These are phyloP conservation scores for Natrix natrix DNA, from an alignment of 2,797 vertebrate species.

Conservation along the genomic window DNA sequence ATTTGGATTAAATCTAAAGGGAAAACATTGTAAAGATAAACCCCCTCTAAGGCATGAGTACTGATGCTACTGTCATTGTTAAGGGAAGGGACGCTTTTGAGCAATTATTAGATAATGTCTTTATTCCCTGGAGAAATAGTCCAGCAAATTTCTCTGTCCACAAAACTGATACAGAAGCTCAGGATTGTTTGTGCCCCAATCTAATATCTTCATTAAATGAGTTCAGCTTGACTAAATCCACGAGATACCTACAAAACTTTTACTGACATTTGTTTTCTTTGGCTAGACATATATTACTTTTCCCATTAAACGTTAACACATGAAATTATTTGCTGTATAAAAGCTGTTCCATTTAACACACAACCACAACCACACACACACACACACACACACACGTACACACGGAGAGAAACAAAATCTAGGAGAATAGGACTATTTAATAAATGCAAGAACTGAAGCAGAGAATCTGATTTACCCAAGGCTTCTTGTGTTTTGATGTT, in stretches of 20 bases:
- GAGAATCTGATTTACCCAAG: not conserved
- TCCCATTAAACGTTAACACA: not conserved
- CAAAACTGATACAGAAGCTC: not conserved
- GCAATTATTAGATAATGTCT: not conserved
- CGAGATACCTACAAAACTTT: not conserved
- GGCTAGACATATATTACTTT: not conserved
- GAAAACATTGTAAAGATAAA: not conserved
- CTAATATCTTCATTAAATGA: not conserved
- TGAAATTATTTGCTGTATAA: not conserved
- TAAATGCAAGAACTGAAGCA: not conserved
- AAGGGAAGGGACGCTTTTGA: not conserved
- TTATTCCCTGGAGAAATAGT: not conserved
- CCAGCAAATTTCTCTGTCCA: not conserved
- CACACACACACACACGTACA: not conserved
- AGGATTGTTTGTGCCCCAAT: not conserved
- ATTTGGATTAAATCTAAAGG: not conserved
- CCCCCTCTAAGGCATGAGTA: not conserved
- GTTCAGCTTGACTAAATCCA: not conserved
- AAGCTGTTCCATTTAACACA: not conserved
- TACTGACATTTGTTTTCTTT: not conserved
- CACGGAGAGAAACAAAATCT: not conserved
- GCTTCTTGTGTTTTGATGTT: not conserved
- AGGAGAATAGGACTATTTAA: not conserved
- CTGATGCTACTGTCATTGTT: not conserved
- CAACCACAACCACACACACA: not conserved